phyloP scores from a whole-genome alignment of 2,888 invertebrate genomes.

The Lydus trimaculatus region DNA sequence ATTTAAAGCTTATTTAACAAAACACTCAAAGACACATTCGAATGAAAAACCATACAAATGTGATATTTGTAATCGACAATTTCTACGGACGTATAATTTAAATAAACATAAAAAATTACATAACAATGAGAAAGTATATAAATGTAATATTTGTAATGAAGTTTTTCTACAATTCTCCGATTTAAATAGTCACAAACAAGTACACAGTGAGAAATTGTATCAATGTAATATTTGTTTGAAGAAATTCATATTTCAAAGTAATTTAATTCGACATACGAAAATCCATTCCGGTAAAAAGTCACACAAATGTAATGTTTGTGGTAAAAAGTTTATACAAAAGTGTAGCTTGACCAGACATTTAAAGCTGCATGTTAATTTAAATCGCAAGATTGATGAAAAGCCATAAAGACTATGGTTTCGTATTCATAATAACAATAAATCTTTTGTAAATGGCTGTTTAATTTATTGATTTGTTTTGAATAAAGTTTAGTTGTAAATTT shows the following conservation, averaged over 20 bases:
- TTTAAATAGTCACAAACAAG: not conserved
- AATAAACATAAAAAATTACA: not conserved
- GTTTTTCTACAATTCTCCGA: not conserved
- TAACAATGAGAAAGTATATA: not conserved
- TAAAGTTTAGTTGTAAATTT: too few relatives aligned
- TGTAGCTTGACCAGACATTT: not conserved
- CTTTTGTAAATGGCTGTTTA: too few relatives aligned
- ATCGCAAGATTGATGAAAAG: not conserved
- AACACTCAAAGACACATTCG: not conserved
- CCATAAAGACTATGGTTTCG: too few relatives aligned
- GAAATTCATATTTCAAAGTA: not conserved
- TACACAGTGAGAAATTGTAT: not conserved
- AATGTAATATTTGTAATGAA: not conserved
- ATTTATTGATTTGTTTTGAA: too few relatives aligned
- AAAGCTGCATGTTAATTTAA: not conserved
- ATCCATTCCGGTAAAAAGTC: not conserved
- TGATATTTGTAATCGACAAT: not conserved
- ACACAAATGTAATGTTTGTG: not conserved
- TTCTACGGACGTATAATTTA: not conserved
- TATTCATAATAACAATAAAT: too few relatives aligned
- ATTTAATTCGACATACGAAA: not conserved
- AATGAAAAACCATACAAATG: not conserved
- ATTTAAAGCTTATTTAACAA: not conserved
- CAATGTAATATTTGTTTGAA: not conserved
- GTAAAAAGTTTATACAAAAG: not conserved